Evolutionary conservation across 2,888 invertebrate species (phyloP).

Genomic region (Exephanes ischioxanthus): DNA sequence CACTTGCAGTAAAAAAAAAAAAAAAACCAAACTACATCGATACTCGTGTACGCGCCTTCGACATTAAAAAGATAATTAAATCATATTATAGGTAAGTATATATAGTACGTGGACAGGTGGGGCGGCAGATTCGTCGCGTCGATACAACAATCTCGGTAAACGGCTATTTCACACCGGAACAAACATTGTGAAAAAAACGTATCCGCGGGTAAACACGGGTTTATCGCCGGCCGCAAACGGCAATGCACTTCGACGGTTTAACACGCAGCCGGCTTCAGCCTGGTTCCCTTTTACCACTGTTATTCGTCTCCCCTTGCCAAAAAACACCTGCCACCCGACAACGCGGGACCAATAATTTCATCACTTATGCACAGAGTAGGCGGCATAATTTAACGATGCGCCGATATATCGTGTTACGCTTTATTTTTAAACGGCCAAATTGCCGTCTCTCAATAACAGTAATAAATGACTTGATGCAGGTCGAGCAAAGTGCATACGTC

Average conservation of each 20-base stretch:
- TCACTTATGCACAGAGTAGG: neutral
- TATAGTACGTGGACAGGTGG: neutral
- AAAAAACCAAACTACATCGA: constrained; percentile 1
- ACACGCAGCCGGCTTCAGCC: constrained; percentile 40
- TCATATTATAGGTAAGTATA: too few species aligned
- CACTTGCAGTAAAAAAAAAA: constrained; percentile 32
- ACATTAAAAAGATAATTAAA: neutral
- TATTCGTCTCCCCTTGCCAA: constrained; percentile 13
- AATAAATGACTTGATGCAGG: neutral
- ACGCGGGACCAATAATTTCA: constrained; percentile 10
- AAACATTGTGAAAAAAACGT: constrained; percentile 38
- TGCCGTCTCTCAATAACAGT: neutral
- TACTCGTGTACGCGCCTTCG: neutral
- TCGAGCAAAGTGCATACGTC: neutral
- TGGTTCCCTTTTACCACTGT: neutral
- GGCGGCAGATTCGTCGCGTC: neutral
- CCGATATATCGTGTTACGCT: constrained; percentile 8
- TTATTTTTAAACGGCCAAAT: neutral
- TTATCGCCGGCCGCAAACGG: constrained; percentile 38
- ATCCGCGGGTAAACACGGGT: constrained; percentile 41
- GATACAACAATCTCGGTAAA: constrained; percentile 16
- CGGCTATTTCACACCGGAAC: constrained; percentile 50
- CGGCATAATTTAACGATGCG: constrained; percentile 15
- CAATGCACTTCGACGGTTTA: constrained; percentile 23
- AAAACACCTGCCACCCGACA: constrained; percentile 47